Evolutionary conservation across 2,797 vertebrate genomes (phyloP).

Genomic region (Botia almorhae): DNA sequence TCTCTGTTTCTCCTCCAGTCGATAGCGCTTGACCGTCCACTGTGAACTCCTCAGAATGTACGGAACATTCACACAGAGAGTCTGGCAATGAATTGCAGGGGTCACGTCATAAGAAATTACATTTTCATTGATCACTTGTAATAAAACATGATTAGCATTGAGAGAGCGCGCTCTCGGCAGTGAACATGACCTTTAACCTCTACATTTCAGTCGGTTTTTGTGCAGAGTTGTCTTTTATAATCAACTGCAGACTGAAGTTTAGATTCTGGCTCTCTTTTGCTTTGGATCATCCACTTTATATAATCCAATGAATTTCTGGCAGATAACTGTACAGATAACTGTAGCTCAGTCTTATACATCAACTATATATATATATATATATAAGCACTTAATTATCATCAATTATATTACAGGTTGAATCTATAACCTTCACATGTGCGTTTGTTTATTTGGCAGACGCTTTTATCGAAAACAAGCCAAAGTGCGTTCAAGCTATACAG

Average conservation of each 20-base stretch:
- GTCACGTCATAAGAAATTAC: too few relatives aligned
- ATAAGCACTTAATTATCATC: not conserved
- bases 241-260: too few relatives aligned
- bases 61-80: not conserved
- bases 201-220: too few relatives aligned
- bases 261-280: not conserved
- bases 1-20: not conserved
- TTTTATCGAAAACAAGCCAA: not conserved
- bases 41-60: not conserved
- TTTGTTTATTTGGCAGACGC: not conserved
- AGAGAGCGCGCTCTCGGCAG: too few relatives aligned
- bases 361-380: conserved; percentile 11
- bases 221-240: too few relatives aligned
- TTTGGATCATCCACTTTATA: not conserved
- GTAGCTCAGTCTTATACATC: not conserved
- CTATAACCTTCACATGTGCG: not conserved
- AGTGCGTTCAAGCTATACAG: not conserved
- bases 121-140: too few relatives aligned
- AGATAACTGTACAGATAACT: too few relatives aligned
- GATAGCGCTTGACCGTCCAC: not conserved
- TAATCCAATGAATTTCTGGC: not conserved
- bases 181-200: too few relatives aligned
- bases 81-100: not conserved
- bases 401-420: not conserved
- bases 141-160: too few relatives aligned